Base-by-base conservation (phyloP, 2,113 vertebrate genomes). In the Limanda limanda region DNA sequence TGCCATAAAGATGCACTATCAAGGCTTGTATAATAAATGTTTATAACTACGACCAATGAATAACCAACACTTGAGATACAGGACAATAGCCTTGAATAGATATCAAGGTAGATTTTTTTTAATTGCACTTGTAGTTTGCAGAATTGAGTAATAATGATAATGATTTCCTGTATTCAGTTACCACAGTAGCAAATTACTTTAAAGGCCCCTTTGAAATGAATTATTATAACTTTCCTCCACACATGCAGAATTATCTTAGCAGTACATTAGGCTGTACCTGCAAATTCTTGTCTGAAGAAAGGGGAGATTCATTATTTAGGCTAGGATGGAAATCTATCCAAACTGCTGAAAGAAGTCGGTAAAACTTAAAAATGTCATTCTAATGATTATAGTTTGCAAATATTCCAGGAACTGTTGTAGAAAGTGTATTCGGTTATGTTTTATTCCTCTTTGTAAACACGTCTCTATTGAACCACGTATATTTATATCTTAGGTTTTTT, bases 21-120 rank as follows among this genome's bases (percentile, higher is more conserved):
- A 63, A 17, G 8, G 2, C 15, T 62, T 76, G 35, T 62, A 40
- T 35, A 15, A 14, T 64, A 18, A 13, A 31, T 14, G 10, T 24
- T 81, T 65, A 42, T 42, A n/a, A 25, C n/a, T 23, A n/a, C 56
- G 48, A 70, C 24, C 45, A 42, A 60, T 9, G 5, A 5, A 62
- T 62, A n/a, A 31, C 27, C 27, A 35, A 69, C 10, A 63, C 11
- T 57, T 18, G 1, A 31, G 25, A 54, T 20, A 45, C 21, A 47
- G 40, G 24, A 48, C 68, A 47, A 47, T 5, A 47, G 3, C 3
- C 12, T 68, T 14, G 14, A 63, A 59, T 48, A 52, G 51, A 52
- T n/a, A 3, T 52, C 51, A n/a, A 52, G 51, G 51, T n/a, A 52
- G 5, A n/a, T 6, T 52, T 52, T 52, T 31, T 52, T 52, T 52